phyloP scores from a whole-genome alignment of 2,113 vertebrate species.

The Percina caprodes region DNA sequence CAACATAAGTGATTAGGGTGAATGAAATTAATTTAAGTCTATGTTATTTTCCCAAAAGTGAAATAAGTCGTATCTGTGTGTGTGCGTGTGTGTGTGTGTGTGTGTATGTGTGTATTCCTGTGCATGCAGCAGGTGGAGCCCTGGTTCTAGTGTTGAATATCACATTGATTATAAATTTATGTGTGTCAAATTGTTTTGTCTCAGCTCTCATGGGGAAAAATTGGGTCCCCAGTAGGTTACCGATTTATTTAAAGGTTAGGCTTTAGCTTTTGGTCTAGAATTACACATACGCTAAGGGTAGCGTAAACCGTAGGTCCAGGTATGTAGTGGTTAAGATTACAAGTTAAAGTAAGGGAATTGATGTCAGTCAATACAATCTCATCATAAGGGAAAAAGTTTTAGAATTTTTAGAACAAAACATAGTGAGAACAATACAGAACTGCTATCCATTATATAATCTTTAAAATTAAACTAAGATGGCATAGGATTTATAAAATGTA shows the following conservation, averaged over 20 bases:
- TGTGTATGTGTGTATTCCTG: conserved; percentile 42
- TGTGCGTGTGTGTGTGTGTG: too few species aligned
- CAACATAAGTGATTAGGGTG: too few species aligned
- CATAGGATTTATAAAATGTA: too few species aligned
- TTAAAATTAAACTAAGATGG: too few species aligned
- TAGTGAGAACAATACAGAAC: too few species aligned
- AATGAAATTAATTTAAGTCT: too few species aligned
- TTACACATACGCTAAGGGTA: too few species aligned
- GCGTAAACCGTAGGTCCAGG: background rate
- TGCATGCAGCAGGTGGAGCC: conserved; percentile 80
- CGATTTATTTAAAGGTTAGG: background rate
- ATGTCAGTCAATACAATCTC: too few species aligned
- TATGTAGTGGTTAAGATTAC: background rate
- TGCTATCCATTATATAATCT: too few species aligned
- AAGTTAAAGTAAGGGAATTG: too few species aligned
- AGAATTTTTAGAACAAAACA: too few species aligned
- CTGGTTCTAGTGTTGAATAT: conserved; percentile 66
- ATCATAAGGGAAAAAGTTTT: too few species aligned
- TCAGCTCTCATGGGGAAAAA: background rate
- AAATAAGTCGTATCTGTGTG: background rate
- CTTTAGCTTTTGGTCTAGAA: background rate
- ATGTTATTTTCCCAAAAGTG: background rate
- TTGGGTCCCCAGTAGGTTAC: background rate
- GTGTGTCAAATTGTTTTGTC: background rate
- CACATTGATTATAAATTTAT: background rate